Conservation (phyloP, 2,888 invertebrate species). For the Agriopis aurantiaria region DNA sequence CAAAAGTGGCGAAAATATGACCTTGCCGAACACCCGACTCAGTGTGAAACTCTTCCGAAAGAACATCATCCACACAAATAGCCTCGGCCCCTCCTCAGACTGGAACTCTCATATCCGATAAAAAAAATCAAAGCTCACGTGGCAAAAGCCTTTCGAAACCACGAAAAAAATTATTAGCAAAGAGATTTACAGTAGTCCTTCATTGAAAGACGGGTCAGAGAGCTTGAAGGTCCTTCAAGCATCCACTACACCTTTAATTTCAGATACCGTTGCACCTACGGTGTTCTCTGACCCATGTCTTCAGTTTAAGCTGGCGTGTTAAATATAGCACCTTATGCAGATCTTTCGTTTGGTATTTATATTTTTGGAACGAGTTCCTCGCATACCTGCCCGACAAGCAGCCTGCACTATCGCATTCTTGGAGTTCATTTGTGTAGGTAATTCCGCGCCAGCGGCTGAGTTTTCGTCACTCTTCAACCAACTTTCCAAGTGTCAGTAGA, state of each 20-base stretch:
- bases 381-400: background rate
- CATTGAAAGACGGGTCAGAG: too few relatives aligned
- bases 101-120: too few relatives aligned
- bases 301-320: background rate
- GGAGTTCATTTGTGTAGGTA: background rate
- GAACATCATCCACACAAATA: too few relatives aligned
- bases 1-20: too few relatives aligned
- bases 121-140: too few relatives aligned
- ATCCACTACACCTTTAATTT: background rate
- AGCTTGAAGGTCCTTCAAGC: too few relatives aligned
- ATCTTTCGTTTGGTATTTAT: background rate
- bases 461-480: background rate
- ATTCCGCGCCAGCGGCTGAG: background rate
- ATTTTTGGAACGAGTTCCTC: background rate
- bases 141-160: too few relatives aligned
- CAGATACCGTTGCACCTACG: background rate
- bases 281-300: constrained; percentile 15
- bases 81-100: too few relatives aligned
- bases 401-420: background rate
- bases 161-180: background rate
- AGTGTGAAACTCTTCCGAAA: too few relatives aligned
- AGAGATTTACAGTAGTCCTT: constrained; percentile 10
- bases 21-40: too few relatives aligned
- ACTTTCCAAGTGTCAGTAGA: background rate
- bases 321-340: background rate